These are phyloP conservation scores for Lynx canadensis DNA, from an alignment of 2,113 vertebrate genomes.

Conservation along the genomic window DNA sequence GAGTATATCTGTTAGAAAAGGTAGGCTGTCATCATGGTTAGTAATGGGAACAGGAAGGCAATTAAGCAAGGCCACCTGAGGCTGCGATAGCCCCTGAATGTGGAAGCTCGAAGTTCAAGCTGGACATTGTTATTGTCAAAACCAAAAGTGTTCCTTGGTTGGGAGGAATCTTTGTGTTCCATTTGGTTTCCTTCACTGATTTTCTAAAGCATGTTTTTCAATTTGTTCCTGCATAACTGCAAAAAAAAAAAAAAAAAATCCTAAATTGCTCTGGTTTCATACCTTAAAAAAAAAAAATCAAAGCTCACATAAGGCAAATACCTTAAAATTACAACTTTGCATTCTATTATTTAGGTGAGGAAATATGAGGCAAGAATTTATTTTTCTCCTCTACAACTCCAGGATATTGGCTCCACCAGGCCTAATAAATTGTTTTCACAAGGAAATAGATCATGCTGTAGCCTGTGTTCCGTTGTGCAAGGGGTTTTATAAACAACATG, in stretches of 20 bases:
- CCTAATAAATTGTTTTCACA: constrained; percentile 73
- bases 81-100: constrained; percentile 62
- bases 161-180: constrained; percentile 10
- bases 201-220: constrained; percentile 60
- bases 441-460: constrained; percentile 62
- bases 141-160: background rate
- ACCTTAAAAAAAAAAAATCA: background rate
- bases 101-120: constrained; percentile 52
- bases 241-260: background rate
- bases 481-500: constrained; percentile 44
- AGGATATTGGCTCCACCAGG: constrained; percentile 68
- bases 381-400: constrained; percentile 61
- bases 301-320: constrained; percentile 30
- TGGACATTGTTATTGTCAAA: background rate
- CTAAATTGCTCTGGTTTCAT: background rate
- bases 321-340: constrained; percentile 59
- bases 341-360: constrained; percentile 66
- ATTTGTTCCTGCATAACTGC: background rate
- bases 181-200: constrained; percentile 50
- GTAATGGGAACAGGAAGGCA: constrained; percentile 80
- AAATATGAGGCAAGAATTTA: constrained; percentile 67
- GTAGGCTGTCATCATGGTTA: constrained; percentile 73
- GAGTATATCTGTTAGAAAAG: constrained; percentile 81
- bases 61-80: constrained; percentile 79
- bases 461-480: constrained; percentile 34